Evolutionary conservation across 2,797 vertebrate genomes (phyloP), one percentile per base, ranked within the genome.

Genomic region (Gadopsis bispinosus): DNA sequence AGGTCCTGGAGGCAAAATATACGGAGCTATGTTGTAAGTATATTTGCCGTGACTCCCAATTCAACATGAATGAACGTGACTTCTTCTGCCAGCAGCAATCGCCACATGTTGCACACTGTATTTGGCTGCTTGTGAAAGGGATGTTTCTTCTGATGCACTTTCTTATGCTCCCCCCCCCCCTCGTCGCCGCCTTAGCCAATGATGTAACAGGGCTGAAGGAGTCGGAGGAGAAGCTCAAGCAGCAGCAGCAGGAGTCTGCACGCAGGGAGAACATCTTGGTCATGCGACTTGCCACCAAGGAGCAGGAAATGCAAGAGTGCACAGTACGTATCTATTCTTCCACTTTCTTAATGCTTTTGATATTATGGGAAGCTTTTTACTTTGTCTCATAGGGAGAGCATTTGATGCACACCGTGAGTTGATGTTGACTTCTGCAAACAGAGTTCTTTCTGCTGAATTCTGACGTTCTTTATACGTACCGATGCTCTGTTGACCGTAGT

Each of bases 261-360:
- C 96, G 98, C 85, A 96, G 98, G 87, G 98, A 99, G 92, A 99
- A 99, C 95, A 99, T 99, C 92, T 94, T 99, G 89, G 98, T 99
- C 82, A 99, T 99, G 98, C 95, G 98, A 75, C 96, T 99, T 83
- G 98, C 98, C 91, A 99, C 98, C 81, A 99, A 99, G 94, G 98
- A 99, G 69, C 98, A 99, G 91, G 98, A 99, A 90, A 99, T 99
- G 98, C 98, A 99, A 86, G 98, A 99, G 94, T 99, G 98, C 95
- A 99, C 98, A 90, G 98, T 99, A 95, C 94, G 98, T 97, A 83
- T 88, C 73, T 51, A 0, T 59, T 70, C 29, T 0, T 45, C 14
- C n/a, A 5, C 13, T 17, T 19, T 33, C 7, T 31, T 16, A 10
- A 17, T 7, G 7, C 6, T 14, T 43, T 55, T 22, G 26, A 14